A percentile compares a stretch with the other conserved stretches of the same genome.
phyloP scores from a whole-genome alignment of 1,140 invertebrate genomes.

The Mercenaria mercenaria region DNA sequence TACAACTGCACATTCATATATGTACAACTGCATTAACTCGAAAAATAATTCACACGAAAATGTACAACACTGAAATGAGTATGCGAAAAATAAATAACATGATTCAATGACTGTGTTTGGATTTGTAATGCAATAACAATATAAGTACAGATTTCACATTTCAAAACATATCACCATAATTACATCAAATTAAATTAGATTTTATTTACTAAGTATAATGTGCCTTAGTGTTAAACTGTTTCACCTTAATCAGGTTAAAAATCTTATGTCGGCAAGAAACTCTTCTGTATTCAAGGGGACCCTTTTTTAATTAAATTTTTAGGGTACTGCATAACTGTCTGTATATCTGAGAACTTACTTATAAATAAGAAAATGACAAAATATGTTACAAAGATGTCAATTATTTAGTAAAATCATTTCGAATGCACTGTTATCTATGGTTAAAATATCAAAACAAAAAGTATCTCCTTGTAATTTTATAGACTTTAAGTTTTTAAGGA shows the following conservation, averaged over 20 bases:
- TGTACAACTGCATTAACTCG: neutral
- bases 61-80: neutral
- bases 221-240: neutral
- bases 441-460: too few relatives aligned
- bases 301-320: neutral
- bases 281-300: neutral
- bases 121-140: slow-evolving; percentile 1
- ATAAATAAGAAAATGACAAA: too few relatives aligned
- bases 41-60: neutral
- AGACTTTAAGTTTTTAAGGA: too few relatives aligned
- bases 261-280: neutral
- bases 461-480: too few relatives aligned
- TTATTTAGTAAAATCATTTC: too few relatives aligned
- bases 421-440: too few relatives aligned
- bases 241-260: neutral
- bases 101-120: neutral
- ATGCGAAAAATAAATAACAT: slow-evolving; percentile 28
- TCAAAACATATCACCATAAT: neutral
- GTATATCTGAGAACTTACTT: too few relatives aligned
- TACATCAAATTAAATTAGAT: too few relatives aligned
- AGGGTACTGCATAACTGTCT: too few relatives aligned
- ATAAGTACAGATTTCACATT: neutral
- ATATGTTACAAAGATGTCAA: too few relatives aligned
- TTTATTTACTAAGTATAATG: neutral
- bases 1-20: neutral